Evolutionary conservation across 2,113 vertebrate species (phyloP), one percentile per base, ranked within the genome.

Genomic region (Corythoichthys intestinalis): DNA sequence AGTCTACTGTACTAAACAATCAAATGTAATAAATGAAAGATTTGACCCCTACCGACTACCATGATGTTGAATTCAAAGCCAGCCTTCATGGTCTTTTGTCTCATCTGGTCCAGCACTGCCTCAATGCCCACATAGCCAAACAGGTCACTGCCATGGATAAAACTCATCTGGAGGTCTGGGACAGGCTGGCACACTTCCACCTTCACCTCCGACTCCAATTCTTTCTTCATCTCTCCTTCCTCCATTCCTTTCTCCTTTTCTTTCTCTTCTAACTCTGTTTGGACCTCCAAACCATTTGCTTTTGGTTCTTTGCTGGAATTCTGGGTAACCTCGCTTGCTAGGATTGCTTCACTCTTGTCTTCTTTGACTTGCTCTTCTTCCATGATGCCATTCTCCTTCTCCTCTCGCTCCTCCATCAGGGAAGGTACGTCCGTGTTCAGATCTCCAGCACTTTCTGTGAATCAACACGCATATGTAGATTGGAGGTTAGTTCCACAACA

Each of bases 31-130:
- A 28, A 15, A 59, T 1, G 3, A 41, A 9, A n/a, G 7, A 60
- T 8, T 46, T 5, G 9, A 57, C 1, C 79, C 96, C 94, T 84
- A 97, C 97, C 97, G 39, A 98, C 96, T 20, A 98, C 96, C 96
- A 98, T 98, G 92, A 99, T 92, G 90, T 99, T 98, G 82, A 99
- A 98, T 85, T 98, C 95, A 1, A 99, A 96, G 34, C 94, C 96
- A 0, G 86, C 92, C 88, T 98, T 99, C 94, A 99, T 96, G 72
- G 96, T 96, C 81, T 99, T 98, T 87, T 92, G 93, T 70, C 92
- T 93, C 93, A 98, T 94, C 88, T 98, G 96, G 80, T 98, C 96
- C 56, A 99, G 91, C 17, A 98, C 95, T 0, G 96, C 93, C 72
- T 98, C 97, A 0, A 99, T 97, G 64, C 97, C 97, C 85, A 99